Base-by-base conservation (phyloP, 1,140 invertebrate genomes). In the Sycobia sp. region DNA sequence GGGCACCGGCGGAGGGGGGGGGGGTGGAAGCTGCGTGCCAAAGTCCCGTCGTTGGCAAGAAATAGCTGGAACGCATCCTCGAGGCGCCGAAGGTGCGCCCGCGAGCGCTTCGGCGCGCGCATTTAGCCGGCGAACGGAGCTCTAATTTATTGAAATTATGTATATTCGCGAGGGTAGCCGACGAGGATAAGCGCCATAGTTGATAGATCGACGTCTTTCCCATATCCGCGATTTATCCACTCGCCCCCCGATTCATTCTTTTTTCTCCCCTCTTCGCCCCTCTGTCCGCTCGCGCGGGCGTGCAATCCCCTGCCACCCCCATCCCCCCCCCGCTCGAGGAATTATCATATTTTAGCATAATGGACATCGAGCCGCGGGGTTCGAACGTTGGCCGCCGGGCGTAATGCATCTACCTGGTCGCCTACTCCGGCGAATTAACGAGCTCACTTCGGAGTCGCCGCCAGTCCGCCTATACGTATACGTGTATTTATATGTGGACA, bases 291-390 rank as follows among this genome's bases (percentile, higher is more conserved):
- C 23, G 22, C 11, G 44, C n/a, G 10, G 7, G 11, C 22, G 44
- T 27, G 41, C 16, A 5, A 18, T n/a, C 29, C 41, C 11, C 41
- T 18, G 11, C 11, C 29, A 11, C 29, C 5, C 29, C 5, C 5
- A 32, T 32, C 5, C 11, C 5, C 29, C 29, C 5, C 29, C 5
- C 29, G 29, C 20, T 1, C 50, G 23, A 18, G 55, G 41, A 66
- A 76, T 76, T 74, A 76, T 74, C 74, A 76, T 76, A 76, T 72
- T 72, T 76, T 76, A 73, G 73, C 73, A 76, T 76, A 76, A 74
- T 74, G 66, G 69, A 72, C n/a, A 74, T 72, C 71, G 67, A 71
- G 63, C 65, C 53, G 27, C 62, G 22, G 56, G 41, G n/a, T n/a
- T 50, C 56, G 41, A 61, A 9, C 36, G 55, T 49, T n/a, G n/a